Percentiles rank a stretch among this genome's conserved stretches.
Conservation (phyloP, 2,113 vertebrate species). For the Sula dactylatra region DNA sequence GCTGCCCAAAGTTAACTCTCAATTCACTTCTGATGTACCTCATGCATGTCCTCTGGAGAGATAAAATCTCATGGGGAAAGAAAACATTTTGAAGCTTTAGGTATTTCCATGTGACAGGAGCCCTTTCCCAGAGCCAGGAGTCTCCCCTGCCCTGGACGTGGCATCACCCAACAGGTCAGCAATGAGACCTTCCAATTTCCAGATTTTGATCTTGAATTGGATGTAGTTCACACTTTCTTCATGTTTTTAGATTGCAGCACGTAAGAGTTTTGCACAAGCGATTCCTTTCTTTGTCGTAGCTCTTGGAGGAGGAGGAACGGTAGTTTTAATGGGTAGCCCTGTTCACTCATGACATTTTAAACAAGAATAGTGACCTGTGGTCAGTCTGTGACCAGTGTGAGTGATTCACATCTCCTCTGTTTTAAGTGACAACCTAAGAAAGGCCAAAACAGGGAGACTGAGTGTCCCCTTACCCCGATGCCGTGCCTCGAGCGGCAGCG, state of each 20-base stretch:
- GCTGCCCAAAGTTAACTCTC: background rate
- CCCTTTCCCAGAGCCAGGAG: rapidly evolving
- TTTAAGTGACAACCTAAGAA: background rate
- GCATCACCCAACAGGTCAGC: rapidly evolving
- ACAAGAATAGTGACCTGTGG: background rate
- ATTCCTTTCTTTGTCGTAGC: background rate
- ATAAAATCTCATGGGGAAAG: background rate
- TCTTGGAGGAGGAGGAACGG: background rate
- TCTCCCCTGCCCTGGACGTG: background rate
- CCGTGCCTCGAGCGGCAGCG: rapidly evolving
- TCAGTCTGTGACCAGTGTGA: background rate
- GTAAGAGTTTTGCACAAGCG: background rate
- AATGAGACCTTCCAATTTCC: background rate
- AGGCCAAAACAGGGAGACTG: background rate
- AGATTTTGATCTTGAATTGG: background rate
- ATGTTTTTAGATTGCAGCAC: background rate
- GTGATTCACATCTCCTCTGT: background rate
- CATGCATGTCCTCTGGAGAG: background rate
- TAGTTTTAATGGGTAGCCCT: background rate
- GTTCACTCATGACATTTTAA: background rate
- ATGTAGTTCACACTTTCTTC: background rate
- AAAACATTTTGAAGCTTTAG: background rate
- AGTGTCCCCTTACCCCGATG: rapidly evolving
- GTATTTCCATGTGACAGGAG: background rate
- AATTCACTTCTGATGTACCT: background rate